These are phyloP conservation scores for Notolabrus celidotus DNA, from an alignment of 2,797 vertebrate genomes.

Conservation along the genomic window DNA sequence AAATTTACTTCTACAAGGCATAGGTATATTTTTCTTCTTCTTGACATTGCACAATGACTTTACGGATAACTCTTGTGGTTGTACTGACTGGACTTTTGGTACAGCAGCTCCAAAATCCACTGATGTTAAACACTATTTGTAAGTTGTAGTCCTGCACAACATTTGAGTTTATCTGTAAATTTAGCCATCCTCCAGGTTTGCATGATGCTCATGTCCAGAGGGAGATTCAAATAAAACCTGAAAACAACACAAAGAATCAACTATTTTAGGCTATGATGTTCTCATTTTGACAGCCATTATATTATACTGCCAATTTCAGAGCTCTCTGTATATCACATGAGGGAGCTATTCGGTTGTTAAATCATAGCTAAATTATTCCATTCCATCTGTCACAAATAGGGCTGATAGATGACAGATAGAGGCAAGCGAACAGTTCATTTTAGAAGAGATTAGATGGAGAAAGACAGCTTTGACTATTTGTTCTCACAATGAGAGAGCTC, in stretches of 20 bases:
- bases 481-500: conserved; percentile 21
- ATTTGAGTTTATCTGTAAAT: conserved; percentile 12
- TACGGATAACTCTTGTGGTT: too few species aligned
- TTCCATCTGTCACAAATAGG: neutral
- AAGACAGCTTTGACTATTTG: conserved; percentile 25
- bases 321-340: conserved; percentile 15
- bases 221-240: neutral
- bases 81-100: too few species aligned
- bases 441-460: neutral
- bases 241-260: conserved; percentile 17
- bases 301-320: conserved; percentile 20
- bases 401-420: conserved; percentile 26
- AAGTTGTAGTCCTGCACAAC: conserved; percentile 13
- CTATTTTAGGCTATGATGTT: neutral
- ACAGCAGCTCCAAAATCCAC: too few species aligned
- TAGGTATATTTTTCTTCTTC: too few species aligned
- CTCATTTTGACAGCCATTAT: conserved; percentile 24
- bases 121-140: conserved; percentile 6
- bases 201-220: neutral
- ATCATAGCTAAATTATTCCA: neutral
- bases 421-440: conserved; percentile 21
- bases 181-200: conserved; percentile 10
- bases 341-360: conserved; percentile 1
- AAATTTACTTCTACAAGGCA: too few species aligned
- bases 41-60: too few species aligned